Evolutionary conservation across 2,113 vertebrate species (phyloP), one percentile per base, ranked within the genome.

Genomic region (Emydura subglobosa): DNA sequence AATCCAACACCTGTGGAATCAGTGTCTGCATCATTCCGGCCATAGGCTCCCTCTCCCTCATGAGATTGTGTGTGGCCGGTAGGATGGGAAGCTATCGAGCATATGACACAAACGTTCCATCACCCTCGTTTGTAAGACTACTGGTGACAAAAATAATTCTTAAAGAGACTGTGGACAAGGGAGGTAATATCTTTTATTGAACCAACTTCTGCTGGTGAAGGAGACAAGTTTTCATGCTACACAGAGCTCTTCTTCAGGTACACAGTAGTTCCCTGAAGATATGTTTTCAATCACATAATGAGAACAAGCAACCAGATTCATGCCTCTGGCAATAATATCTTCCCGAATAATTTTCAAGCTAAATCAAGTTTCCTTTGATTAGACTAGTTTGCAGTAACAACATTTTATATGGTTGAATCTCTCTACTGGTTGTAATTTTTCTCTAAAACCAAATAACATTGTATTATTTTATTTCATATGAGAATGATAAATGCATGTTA

Each of bases 401-500:
- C 10, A 13, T 85, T 34, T 11, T 91, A 50, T 50, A 34, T 57
- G 31, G 5, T 16, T 59, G 55, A 89, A 27, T 94, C 34, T 79
- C 61, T 47, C 85, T 81, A 87, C 12, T 17, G 5, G 22, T 85
- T 47, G 49, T 22, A 79, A 27, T 83, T 61, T 85, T 54, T 79
- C 92, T 82, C 34, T 39, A 82, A 85, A 93, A 42, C 1, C 2
- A 4, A 88, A 29, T n/a, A 79, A 68, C 0, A 14, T 76, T 68
- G 79, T 68, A 68, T 29, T 61, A 10, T 54, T 91, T 87, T 42
- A 79, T 39, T 83, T 86, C 16, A 68, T n/a, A 65, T 29, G n/a
- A 39, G n/a, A 85, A 5, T 12, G 57, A 27, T 29, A 87, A 86
- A 86, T 0, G 0, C 61, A 51, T 0, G 0, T 29, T 44, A 78